Evolutionary conservation across 2,888 invertebrate species (phyloP), one percentile per base, ranked within the genome.

Genomic region (Mesorhabditis spiculigera): DNA sequence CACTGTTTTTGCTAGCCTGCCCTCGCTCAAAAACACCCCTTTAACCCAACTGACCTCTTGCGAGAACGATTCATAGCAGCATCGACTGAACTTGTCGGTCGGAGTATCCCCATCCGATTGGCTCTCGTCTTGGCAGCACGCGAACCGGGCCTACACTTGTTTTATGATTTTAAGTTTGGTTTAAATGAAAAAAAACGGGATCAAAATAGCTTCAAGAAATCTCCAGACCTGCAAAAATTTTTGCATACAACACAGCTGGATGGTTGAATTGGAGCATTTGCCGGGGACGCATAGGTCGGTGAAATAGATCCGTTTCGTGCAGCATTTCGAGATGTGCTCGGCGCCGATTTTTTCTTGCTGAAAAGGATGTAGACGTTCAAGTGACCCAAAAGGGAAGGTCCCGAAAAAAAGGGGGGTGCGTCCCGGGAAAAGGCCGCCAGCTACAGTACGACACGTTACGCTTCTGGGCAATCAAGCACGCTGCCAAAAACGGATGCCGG

Each of bases 221-320:
- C 4, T 65, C 2, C 61, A 5, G 61, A 82, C 84, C 78, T 85
- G 85, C n/a, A 86, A 69, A 71, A 85, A 86, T 67, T 84, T 84
- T 71, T 86, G 86, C 62, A 86, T 81, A 67, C 86, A 86, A 63
- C 86, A 86, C 28, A 86, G 70, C 61, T 83, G 84, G 0, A 73
- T 69, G 0, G 84, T 86, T 13, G 75, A 69, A 45, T 83, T 83
- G 4, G 82, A 78, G 69, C 86, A 86, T 70, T 78, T 80, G 64
- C 83, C 83, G 0, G 83, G 80, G n/a, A 78, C 68, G 73, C 86
- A 86, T 58, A 81, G 75, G 66, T 85, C 84, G 5, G 85, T 84
- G 62, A 86, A 66, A 44, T 85, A 80, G 58, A 86, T 69, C 16
- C 84, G 79, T 42, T 81, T 81, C 43, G 79, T 75, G 70, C 86